A percentile compares a stretch with the other conserved stretches of the same genome.
Evolutionary conservation across 2,113 vertebrate genomes (phyloP).

Genomic region (Raja brachyura): DNA sequence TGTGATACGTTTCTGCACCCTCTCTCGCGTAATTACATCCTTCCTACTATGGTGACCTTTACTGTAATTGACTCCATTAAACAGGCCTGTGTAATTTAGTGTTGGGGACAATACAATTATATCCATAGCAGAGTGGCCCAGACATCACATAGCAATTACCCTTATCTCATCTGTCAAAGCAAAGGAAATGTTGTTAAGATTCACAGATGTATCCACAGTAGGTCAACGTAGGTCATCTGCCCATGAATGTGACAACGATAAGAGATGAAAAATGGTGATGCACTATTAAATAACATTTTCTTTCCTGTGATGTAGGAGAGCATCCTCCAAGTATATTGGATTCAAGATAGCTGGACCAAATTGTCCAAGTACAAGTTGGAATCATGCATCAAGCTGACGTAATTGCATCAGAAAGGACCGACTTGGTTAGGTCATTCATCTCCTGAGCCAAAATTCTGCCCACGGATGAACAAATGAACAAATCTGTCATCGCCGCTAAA

Average conservation of each 20-base stretch:
- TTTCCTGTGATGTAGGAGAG: background rate
- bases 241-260: background rate
- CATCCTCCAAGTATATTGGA: background rate
- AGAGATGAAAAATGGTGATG: background rate
- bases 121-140: background rate
- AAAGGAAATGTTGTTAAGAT: background rate
- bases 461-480: background rate
- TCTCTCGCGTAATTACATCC: too few relatives aligned
- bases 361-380: background rate
- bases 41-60: background rate
- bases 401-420: background rate
- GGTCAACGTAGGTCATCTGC: background rate
- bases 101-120: background rate
- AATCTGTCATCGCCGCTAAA: background rate
- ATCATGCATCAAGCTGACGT: background rate
- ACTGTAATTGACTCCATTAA: background rate
- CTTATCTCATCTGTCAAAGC: background rate
- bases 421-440: background rate
- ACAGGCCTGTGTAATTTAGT: background rate
- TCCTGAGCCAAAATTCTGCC: background rate
- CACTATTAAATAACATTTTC: background rate
- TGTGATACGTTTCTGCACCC: too few relatives aligned
- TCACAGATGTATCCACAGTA: background rate
- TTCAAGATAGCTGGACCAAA: background rate
- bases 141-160: background rate